Evolutionary conservation across 2,888 invertebrate genomes (phyloP).

Genomic region (Sepiola atlantica): DNA sequence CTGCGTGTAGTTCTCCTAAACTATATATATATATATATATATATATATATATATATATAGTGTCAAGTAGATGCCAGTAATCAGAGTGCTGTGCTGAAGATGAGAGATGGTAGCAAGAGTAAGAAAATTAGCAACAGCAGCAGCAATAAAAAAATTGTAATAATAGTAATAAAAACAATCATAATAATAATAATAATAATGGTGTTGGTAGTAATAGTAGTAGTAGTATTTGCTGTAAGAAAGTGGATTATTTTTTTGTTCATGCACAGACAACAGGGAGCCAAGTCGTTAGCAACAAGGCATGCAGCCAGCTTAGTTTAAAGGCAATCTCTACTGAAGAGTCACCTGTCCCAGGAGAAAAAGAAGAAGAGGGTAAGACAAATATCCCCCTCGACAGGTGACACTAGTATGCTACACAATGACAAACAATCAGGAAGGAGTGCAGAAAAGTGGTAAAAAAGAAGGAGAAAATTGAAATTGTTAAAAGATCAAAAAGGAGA

Average conservation of each 20-base stretch:
- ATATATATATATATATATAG: too few relatives aligned
- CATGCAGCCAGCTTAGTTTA: not conserved
- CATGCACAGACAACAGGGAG: slow-evolving; percentile 2
- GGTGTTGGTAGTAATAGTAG: not conserved
- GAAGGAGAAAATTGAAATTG: not conserved
- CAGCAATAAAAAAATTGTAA: too few relatives aligned
- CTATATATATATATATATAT: too few relatives aligned
- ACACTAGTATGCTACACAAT: not conserved
- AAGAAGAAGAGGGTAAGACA: not conserved
- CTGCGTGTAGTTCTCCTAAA: too few relatives aligned
- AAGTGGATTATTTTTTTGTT: not conserved
- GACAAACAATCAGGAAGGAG: not conserved
- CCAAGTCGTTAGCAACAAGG: slow-evolving; percentile 2
- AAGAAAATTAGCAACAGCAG: not conserved
- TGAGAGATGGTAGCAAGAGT: not conserved
- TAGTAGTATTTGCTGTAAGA: not conserved
- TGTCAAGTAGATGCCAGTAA: not conserved
- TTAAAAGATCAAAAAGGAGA: too few relatives aligned
- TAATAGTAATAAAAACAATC: not conserved
- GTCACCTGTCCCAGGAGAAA: not conserved
- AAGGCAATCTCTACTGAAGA: not conserved
- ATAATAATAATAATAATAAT: not conserved
- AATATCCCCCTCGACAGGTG: not conserved
- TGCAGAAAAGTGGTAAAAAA: not conserved
- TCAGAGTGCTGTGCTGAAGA: not conserved